phyloP scores from a whole-genome alignment of 2,113 vertebrate species.

The Mystacornis crossleyi region DNA sequence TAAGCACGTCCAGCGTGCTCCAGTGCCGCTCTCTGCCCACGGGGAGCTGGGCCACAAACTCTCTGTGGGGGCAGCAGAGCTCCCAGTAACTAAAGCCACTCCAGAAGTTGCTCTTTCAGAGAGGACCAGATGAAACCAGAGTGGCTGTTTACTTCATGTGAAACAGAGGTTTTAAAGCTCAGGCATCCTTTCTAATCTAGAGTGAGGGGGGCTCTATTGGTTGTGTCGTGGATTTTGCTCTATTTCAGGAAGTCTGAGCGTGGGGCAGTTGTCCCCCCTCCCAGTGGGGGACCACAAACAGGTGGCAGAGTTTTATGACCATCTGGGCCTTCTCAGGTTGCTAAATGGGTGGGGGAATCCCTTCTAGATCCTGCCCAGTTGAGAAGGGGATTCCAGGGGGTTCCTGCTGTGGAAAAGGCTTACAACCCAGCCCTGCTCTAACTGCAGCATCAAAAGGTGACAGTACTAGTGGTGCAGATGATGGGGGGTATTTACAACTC shows the following conservation, averaged over 20 bases:
- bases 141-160: background rate
- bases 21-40: background rate
- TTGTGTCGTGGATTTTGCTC: background rate
- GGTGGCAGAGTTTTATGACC: constrained; percentile 32
- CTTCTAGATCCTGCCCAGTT: constrained; percentile 28
- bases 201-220: background rate
- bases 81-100: background rate
- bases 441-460: background rate
- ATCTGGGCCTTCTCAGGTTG: constrained; percentile 32
- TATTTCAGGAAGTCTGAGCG: constrained; percentile 30
- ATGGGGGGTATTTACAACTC: background rate
- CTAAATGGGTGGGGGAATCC: constrained; percentile 44
- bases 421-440: background rate
- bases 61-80: background rate
- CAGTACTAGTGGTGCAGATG: background rate
- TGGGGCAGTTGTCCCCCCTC: constrained; percentile 9
- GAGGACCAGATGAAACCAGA: constrained; percentile 5
- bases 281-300: constrained; percentile 25
- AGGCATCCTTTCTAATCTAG: background rate
- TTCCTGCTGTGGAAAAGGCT: background rate
- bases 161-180: background rate
- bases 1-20: background rate
- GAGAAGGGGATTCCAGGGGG: constrained; percentile 6
- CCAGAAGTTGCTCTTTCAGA: background rate
- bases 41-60: background rate